phyloP scores from a whole-genome alignment of 2,113 vertebrate genomes.

The Cygnus buccinator region DNA sequence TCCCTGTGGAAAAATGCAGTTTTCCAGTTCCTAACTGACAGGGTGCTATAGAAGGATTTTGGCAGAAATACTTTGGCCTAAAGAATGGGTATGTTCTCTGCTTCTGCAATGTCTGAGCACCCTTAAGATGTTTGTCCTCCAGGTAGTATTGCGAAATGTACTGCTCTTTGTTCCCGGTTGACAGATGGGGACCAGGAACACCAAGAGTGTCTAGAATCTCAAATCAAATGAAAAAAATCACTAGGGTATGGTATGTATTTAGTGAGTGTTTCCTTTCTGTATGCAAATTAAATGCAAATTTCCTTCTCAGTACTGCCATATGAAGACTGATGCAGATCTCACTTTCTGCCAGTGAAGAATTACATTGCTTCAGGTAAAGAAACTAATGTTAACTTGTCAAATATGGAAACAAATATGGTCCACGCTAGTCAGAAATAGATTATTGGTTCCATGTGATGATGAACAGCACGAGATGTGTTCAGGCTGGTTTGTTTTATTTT shows the following conservation, averaged over 20 bases:
- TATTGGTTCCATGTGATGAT: background rate
- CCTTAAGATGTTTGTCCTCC: background rate
- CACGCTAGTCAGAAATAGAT: background rate
- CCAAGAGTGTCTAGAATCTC: background rate
- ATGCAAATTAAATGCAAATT: background rate
- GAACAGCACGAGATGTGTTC: background rate
- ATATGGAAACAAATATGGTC: background rate
- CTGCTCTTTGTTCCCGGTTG: background rate
- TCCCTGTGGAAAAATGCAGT: background rate
- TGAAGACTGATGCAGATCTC: background rate
- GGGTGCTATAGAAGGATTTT: background rate
- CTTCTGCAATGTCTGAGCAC: background rate
- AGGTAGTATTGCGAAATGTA: background rate
- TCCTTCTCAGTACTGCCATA: background rate
- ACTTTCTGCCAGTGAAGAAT: background rate
- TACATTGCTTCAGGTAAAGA: conserved; percentile 28
- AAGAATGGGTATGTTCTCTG: background rate
- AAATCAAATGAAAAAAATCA: background rate
- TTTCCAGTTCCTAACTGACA: background rate
- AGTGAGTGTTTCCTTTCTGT: background rate
- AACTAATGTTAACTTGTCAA: conserved; percentile 1
- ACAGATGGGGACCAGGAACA: background rate
- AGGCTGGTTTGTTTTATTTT: background rate
- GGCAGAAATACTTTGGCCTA: background rate
- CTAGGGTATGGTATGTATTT: background rate